phyloP scores from a whole-genome alignment of 1,140 invertebrate species.

The Reticulitermes speratus region DNA sequence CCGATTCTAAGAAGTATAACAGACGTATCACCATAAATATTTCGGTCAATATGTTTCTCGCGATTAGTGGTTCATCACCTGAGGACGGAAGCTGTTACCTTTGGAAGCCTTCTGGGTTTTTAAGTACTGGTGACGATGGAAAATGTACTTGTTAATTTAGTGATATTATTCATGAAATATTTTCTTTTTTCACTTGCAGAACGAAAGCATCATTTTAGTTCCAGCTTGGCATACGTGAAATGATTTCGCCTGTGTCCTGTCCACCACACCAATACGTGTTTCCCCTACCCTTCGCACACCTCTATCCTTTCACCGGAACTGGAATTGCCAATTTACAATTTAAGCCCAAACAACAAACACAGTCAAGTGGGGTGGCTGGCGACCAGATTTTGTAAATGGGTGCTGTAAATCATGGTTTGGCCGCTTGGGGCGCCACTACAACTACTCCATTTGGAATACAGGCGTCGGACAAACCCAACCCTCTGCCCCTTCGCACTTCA shows the following conservation, averaged over 20 bases:
- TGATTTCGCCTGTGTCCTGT: background rate
- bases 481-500: background rate
- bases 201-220: no score
- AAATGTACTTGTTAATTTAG: no score
- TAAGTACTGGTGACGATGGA: no score
- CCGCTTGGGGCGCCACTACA: background rate
- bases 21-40: no score
- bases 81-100: no score
- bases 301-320: background rate
- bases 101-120: no score
- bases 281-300: background rate
- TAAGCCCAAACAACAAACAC: conserved; percentile 1
- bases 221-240: no score
- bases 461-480: background rate
- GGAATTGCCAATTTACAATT: conserved; percentile 19
- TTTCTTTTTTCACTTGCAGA: background rate
- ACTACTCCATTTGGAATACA: conserved; percentile 16
- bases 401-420: conserved; percentile 6
- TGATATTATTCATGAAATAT: background rate
- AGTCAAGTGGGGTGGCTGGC: conserved; percentile 10
- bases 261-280: background rate
- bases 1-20: no score
- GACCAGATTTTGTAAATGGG: conserved; percentile 11
- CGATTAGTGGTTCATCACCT: no score
- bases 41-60: no score